Percentiles rank a stretch among this genome's conserved stretches.
Conservation (phyloP, 2,888 invertebrate species). For the Siphonodentalium dalli region DNA sequence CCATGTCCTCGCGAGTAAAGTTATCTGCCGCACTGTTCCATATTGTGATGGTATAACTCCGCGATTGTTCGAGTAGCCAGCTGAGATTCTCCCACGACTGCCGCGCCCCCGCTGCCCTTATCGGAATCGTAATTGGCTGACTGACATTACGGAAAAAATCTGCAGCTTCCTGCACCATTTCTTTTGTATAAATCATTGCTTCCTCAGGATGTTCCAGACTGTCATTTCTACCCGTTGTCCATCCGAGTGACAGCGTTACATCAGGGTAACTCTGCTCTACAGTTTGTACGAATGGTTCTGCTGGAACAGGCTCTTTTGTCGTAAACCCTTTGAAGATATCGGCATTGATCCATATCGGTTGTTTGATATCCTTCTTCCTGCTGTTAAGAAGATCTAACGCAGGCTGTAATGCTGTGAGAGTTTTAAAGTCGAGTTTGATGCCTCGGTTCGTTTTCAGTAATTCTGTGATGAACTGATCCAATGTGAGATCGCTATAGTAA, state of each 20-base stretch:
- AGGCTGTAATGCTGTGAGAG: constrained; percentile 72
- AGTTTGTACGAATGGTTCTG: constrained; percentile 72
- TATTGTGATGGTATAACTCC: constrained; percentile 77
- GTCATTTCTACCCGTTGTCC: constrained; percentile 80
- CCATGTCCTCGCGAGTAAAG: too few species aligned
- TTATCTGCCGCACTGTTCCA: constrained; percentile 76
- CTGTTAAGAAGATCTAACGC: constrained; percentile 48
- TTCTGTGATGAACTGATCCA: constrained; percentile 75
- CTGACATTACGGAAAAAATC: constrained; percentile 65
- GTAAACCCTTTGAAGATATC: constrained; percentile 83
- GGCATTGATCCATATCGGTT: constrained; percentile 85
- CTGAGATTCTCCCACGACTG: constrained; percentile 73
- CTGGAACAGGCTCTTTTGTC: constrained; percentile 72
- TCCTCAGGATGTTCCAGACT: too few species aligned
- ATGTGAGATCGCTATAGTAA: constrained; percentile 79
- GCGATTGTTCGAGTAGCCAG: constrained; percentile 69
- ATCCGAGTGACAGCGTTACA: constrained; percentile 80
- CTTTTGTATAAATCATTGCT: constrained; percentile 51
- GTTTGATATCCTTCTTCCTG: constrained; percentile 20
- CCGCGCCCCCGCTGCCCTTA: constrained; percentile 76
- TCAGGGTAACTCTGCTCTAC: constrained; percentile 71
- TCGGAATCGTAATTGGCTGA: constrained; percentile 83
- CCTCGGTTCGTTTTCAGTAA: constrained; percentile 69
- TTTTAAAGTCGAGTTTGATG: constrained; percentile 87
- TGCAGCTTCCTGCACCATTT: constrained; percentile 71